A percentile compares a stretch with the other conserved stretches of the same genome.
These are phyloP conservation scores for Eubasilissa regina DNA, from an alignment of 1,140 invertebrate species.

Conservation along the genomic window DNA sequence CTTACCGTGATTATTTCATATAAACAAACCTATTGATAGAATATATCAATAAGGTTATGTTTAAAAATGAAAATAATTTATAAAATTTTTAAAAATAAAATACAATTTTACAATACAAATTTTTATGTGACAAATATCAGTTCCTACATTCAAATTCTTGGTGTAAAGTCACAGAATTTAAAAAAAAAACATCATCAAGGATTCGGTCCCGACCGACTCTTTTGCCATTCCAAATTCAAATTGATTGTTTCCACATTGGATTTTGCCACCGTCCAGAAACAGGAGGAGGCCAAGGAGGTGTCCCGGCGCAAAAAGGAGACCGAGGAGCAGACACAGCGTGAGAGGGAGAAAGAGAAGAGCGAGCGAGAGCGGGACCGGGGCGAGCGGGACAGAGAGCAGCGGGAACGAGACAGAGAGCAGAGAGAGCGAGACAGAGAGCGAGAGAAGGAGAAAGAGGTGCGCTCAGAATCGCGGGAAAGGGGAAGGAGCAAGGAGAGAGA, in stretches of 20 bases:
- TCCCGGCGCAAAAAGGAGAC: conserved; percentile 64
- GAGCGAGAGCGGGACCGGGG: conserved; percentile 73
- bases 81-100: too few species aligned
- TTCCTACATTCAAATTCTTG: too few species aligned
- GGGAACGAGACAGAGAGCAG: conserved; percentile 72
- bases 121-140: too few species aligned
- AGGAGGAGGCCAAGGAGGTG: conserved; percentile 75
- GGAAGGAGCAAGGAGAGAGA: conserved; percentile 60
- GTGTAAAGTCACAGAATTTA: too few species aligned
- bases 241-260: conserved; percentile 8
- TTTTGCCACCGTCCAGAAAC: conserved; percentile 70
- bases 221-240: not conserved
- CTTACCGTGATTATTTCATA: too few species aligned
- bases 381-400: conserved; percentile 72
- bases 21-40: too few species aligned
- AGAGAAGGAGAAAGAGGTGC: conserved; percentile 54
- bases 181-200: too few species aligned
- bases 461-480: conserved; percentile 56
- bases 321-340: conserved; percentile 63
- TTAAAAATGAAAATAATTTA: too few species aligned
- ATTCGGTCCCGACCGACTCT: not conserved
- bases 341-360: conserved; percentile 63
- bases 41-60: too few species aligned
- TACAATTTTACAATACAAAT: too few species aligned
- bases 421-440: conserved; percentile 68